phyloP scores from a whole-genome alignment of 1,140 invertebrate species.

The Acromyrmex echinatior region DNA sequence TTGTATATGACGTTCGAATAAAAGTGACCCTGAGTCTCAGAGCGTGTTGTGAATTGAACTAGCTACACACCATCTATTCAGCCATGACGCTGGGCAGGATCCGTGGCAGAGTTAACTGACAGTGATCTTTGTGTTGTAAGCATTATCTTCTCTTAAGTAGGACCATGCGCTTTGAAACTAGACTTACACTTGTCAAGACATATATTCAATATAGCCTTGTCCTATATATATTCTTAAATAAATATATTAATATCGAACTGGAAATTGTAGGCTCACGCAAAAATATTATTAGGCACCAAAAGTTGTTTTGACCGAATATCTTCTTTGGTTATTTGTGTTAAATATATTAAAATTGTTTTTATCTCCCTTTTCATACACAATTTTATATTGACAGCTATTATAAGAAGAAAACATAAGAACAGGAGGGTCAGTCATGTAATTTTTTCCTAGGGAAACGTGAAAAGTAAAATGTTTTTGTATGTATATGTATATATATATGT shows the following conservation, averaged over 20 bases:
- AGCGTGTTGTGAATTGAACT: constrained; percentile 9
- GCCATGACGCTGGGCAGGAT: constrained; percentile 33
- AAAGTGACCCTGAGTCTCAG: neutral
- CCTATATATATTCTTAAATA: no score
- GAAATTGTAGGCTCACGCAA: no score
- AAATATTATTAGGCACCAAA: no score
- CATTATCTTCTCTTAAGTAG: constrained; percentile 31
- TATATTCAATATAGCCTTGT: neutral
- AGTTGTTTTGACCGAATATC: no score
- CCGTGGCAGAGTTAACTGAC: constrained; percentile 26
- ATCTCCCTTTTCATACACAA: neutral
- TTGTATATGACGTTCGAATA: neutral
- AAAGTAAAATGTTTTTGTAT: no score
- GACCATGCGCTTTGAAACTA: neutral
- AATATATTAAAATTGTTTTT: neutral
- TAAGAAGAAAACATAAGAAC: no score
- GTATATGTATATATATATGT: no score
- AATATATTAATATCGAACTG: no score
- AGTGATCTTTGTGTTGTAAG: constrained; percentile 67
- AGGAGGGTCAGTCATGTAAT: no score
- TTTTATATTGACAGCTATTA: neutral
- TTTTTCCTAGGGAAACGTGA: no score
- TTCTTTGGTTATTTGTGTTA: no score
- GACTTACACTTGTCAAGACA: neutral
- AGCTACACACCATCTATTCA: neutral